These are phyloP conservation scores for Tenebrio molitor DNA, from an alignment of 1,140 invertebrate species.

Conservation along the genomic window DNA sequence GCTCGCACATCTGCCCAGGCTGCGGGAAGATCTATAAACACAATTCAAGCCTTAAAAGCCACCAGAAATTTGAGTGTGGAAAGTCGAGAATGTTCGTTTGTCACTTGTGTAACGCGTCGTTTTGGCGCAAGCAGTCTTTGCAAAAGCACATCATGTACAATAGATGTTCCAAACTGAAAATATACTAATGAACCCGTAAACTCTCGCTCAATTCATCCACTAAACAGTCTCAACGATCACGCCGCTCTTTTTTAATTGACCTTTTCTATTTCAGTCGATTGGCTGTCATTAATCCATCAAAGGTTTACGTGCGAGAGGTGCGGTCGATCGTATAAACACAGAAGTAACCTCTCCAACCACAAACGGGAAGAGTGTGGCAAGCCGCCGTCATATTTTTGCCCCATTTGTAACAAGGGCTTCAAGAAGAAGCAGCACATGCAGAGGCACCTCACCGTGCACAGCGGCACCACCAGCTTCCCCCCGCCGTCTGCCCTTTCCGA, in stretches of 20 bases:
- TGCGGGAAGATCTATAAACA: constrained; percentile 61
- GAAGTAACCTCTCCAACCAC: constrained; percentile 60
- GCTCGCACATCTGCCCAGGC: not conserved
- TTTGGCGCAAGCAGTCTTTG: not conserved
- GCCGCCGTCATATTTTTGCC: constrained; percentile 66
- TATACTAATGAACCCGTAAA: not conserved
- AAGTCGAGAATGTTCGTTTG: constrained; percentile 60
- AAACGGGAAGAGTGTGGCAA: constrained; percentile 62
- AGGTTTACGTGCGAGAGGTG: constrained; percentile 59
- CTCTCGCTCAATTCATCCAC: not conserved
- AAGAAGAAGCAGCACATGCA: constrained; percentile 71
- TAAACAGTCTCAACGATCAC: not conserved
- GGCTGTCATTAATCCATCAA: constrained; percentile 19
- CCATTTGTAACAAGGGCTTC: constrained; percentile 78
- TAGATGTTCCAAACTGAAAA: constrained; percentile 2
- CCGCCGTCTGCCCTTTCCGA: not conserved
- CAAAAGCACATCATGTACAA: constrained; percentile 4
- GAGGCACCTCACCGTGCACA: constrained; percentile 63
- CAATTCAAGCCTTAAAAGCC: constrained; percentile 69
- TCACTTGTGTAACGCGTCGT: not conserved
- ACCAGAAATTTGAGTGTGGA: constrained; percentile 69
- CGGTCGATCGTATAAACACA: constrained; percentile 60
- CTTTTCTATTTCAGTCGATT: constrained; percentile 22
- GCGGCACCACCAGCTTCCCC: constrained; percentile 20
- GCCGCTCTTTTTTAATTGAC: constrained; percentile 6